Evolutionary conservation across 2,797 vertebrate species (phyloP).

Genomic region (Esox lucius): DNA sequence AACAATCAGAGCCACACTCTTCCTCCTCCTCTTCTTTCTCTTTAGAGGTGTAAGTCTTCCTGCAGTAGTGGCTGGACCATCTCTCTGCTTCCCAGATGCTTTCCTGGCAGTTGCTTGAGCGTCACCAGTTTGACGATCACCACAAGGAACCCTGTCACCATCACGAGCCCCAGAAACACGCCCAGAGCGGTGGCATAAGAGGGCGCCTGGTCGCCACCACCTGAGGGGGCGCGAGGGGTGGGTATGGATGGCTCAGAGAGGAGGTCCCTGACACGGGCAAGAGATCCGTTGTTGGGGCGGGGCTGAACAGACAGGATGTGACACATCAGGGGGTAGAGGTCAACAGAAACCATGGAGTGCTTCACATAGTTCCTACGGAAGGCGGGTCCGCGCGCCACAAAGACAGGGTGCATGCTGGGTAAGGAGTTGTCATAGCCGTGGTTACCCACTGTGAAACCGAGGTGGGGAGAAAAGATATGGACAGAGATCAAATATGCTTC

Average conservation of each 20-base stretch:
- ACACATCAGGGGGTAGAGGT: conserved; percentile 91
- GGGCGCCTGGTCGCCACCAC: conserved; percentile 27
- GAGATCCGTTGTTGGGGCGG: conserved; percentile 86
- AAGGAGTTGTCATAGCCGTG: conserved; percentile 89
- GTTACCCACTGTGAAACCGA: conserved; percentile 81
- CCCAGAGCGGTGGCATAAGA: conserved; percentile 78
- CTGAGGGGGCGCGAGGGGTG: conserved; percentile 19
- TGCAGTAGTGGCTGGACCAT: conserved; percentile 86
- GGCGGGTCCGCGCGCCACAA: conserved; percentile 87
- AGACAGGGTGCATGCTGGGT: conserved; percentile 89
- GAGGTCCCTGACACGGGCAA: conserved; percentile 79
- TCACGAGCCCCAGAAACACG: conserved; percentile 75
- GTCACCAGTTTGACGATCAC: conserved; percentile 82
- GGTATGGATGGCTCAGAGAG: conserved; percentile 62
- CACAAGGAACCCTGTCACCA: conserved; percentile 82
- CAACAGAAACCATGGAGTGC: conserved; percentile 80
- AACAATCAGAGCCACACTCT: not conserved
- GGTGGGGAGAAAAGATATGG: not conserved
- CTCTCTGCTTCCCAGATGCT: conserved; percentile 77
- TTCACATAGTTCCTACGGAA: conserved; percentile 82
- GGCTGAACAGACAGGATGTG: conserved; percentile 80
- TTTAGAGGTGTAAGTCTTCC: conserved; percentile 71
- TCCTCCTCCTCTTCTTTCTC: conserved; percentile 25
- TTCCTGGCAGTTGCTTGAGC: conserved; percentile 71
- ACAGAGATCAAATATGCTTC: not conserved